Evolutionary conservation across 2,113 vertebrate genomes (phyloP).

Genomic region (Potamarius usumacintae): DNA sequence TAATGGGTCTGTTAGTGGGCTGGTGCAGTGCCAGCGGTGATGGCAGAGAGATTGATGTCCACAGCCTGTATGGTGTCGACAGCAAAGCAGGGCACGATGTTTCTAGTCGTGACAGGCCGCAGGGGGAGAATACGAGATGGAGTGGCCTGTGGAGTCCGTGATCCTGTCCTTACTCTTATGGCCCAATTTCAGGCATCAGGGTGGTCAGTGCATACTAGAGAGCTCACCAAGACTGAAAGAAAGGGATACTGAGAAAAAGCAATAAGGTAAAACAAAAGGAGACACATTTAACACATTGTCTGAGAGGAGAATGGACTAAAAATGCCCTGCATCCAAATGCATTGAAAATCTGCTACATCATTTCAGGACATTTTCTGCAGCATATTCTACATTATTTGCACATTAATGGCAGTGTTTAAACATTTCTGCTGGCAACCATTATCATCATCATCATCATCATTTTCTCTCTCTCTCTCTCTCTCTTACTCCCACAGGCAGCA

Average conservation of each 20-base stretch:
- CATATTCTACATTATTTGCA: constrained; percentile 14
- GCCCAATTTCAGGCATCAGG: constrained; percentile 20
- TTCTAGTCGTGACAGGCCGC: constrained; percentile 6
- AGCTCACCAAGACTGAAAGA: background rate
- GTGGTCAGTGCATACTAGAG: constrained; percentile 21
- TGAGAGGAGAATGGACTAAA: background rate
- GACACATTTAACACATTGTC: constrained; percentile 5
- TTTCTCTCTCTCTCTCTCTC: constrained; percentile 42
- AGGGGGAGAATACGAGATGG: constrained; percentile 29
- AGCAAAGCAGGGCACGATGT: constrained; percentile 31
- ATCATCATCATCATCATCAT: background rate
- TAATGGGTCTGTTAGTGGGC: constrained; percentile 46
- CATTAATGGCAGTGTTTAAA: constrained; percentile 26
- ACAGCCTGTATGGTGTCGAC: constrained; percentile 25
- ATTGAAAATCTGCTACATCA: background rate
- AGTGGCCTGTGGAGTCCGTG: background rate
- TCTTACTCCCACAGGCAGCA: constrained; percentile 30
- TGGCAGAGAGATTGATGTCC: constrained; percentile 37
- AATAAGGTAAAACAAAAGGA: background rate
- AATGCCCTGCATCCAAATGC: constrained; percentile 13
- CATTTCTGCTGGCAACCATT: background rate
- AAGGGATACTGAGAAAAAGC: background rate
- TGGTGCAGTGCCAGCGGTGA: constrained; percentile 37
- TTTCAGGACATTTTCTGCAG: constrained; percentile 20
- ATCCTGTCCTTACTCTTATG: constrained; percentile 7